These are phyloP conservation scores for Condylura cristata DNA, from an alignment of 2,113 vertebrate species.

Conservation along the genomic window DNA sequence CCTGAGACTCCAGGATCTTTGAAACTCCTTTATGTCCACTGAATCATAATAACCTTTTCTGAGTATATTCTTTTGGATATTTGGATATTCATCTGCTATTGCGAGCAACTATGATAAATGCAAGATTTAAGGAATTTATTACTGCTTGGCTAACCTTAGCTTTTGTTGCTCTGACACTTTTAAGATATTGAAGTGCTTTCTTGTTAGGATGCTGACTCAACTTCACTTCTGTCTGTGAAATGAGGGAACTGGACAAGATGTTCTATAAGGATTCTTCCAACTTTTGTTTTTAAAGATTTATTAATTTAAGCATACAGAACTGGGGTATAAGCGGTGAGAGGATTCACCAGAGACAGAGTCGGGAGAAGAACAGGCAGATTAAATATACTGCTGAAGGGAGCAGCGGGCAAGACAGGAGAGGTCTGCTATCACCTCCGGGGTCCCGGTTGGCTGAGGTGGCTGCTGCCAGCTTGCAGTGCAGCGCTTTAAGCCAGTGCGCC, in stretches of 20 bases:
- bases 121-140: background rate
- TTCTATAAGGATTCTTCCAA: background rate
- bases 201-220: background rate
- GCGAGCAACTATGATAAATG: background rate
- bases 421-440: too few relatives aligned
- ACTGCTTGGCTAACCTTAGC: background rate
- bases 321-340: too few relatives aligned
- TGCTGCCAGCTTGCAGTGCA: too few relatives aligned
- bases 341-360: too few relatives aligned
- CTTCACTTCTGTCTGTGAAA: background rate
- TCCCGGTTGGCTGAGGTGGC: too few relatives aligned
- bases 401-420: too few relatives aligned
- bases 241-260: background rate
- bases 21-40: background rate
- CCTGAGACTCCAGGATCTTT: background rate
- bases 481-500: too few relatives aligned
- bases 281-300: background rate
- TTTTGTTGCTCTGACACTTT: background rate
- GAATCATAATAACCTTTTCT: background rate
- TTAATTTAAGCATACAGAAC: too few relatives aligned
- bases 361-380: too few relatives aligned
- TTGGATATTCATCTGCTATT: background rate
- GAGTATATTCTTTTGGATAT: background rate
- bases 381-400: too few relatives aligned
- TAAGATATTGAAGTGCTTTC: background rate